These are phyloP conservation scores for Thymelicus lineola DNA, from an alignment of 2,888 invertebrate genomes.

Conservation along the genomic window DNA sequence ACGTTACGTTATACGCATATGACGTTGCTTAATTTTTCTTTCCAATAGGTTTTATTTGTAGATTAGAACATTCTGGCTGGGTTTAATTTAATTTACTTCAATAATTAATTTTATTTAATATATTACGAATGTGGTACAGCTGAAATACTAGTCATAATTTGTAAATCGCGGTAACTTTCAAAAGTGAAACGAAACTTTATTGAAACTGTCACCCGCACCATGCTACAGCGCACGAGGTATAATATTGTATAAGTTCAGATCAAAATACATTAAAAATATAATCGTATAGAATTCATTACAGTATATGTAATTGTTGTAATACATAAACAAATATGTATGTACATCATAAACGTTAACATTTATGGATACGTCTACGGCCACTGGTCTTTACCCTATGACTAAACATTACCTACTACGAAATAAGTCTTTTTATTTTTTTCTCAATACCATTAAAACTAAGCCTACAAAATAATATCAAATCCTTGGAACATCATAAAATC, in stretches of 20 bases:
- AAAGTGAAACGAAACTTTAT: too few relatives aligned
- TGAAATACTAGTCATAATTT: too few relatives aligned
- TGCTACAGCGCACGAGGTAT: too few relatives aligned
- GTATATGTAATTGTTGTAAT: neutral
- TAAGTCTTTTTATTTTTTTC: constrained; percentile 75
- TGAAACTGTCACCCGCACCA: too few relatives aligned
- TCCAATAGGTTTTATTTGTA: too few relatives aligned
- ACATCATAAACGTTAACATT: neutral
- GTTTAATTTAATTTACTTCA: too few relatives aligned
- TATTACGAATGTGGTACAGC: too few relatives aligned
- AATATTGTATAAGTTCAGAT: neutral
- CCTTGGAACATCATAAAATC: constrained; percentile 60
- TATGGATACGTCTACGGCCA: constrained; percentile 35
- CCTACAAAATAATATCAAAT: constrained; percentile 66
- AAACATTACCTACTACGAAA: constrained; percentile 58
- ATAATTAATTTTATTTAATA: too few relatives aligned
- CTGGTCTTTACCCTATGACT: constrained; percentile 45
- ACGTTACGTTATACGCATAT: too few relatives aligned
- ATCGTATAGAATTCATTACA: neutral
- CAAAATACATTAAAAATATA: neutral
- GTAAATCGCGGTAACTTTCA: too few relatives aligned
- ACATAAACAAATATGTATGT: neutral
- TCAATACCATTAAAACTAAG: constrained; percentile 55
- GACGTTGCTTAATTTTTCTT: too few relatives aligned
- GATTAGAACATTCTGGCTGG: too few relatives aligned